These are phyloP conservation scores for Pelobates cultripes DNA, from an alignment of 2,797 vertebrate genomes.

Conservation along the genomic window DNA sequence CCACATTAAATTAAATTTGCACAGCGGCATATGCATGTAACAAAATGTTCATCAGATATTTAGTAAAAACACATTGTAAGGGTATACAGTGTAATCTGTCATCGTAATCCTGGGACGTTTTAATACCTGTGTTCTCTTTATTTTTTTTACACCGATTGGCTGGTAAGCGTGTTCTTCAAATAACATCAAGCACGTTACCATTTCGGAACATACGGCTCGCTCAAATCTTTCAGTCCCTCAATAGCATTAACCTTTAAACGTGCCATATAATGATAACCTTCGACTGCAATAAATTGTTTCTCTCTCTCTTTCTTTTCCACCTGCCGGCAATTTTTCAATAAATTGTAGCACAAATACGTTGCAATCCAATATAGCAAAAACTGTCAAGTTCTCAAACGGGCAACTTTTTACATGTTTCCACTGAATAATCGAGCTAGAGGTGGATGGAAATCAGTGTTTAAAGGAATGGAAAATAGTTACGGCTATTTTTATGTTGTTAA, in stretches of 20 bases:
- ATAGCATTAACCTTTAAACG: slow-evolving; percentile 38
- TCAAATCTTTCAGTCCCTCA: background rate
- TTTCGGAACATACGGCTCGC: slow-evolving; percentile 5
- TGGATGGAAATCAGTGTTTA: too few species aligned
- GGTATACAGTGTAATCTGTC: slow-evolving; percentile 56
- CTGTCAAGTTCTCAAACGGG: slow-evolving; percentile 20
- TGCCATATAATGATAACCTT: slow-evolving; percentile 17
- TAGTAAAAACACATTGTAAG: slow-evolving; percentile 60
- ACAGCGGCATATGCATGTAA: slow-evolving; percentile 62
- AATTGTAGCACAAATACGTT: slow-evolving; percentile 4
- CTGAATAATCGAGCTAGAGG: slow-evolving; percentile 5
- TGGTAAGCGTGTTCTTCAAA: slow-evolving; percentile 33
- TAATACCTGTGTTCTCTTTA: slow-evolving; percentile 48
- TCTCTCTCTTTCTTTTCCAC: background rate
- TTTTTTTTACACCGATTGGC: slow-evolving; percentile 38
- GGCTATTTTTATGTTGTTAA: too few species aligned
- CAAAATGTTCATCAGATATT: slow-evolving; percentile 58
- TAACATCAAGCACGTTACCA: background rate
- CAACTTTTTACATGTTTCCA: background rate
- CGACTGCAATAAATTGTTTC: slow-evolving; percentile 3
- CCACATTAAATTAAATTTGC: slow-evolving; percentile 58
- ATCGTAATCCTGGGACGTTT: slow-evolving; percentile 46
- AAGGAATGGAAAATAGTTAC: too few species aligned
- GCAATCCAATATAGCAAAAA: background rate
- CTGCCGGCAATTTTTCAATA: slow-evolving; percentile 33